Evolutionary conservation across 2,888 invertebrate species (phyloP), one percentile per base, ranked within the genome.

Genomic region (Augiades crinisus): DNA sequence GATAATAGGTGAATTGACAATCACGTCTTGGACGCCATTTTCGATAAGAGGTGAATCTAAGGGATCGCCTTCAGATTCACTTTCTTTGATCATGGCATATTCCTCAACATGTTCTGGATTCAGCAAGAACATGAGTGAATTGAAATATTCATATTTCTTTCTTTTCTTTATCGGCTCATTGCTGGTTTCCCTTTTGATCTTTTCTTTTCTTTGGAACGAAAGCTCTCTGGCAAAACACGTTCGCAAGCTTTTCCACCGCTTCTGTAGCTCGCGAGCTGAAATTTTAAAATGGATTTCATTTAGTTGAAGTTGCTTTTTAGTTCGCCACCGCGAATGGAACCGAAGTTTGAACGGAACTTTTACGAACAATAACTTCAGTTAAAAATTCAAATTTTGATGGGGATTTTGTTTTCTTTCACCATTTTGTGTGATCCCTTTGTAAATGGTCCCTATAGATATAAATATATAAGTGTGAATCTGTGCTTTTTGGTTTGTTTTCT

Each of bases 171-270:
- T 56, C 0, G 61, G 56, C 16, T 64, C 59, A 5, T 60, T 59
- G 1, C 55, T 60, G 5, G 6, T 30, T 27, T 67, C 65, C n/a
- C 53, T 57, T 19, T 64, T 62, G n/a, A 51, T 6, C 5, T 55
- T 54, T 30, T 79, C 76, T 57, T 67, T 75, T 50, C 64, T 74
- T 45, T 78, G 76, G 2, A 67, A 24, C 0, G 59, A 47, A 0
- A 79, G 51, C 61, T 83, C 77, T 59, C 81, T 65, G 2, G 73
- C 65, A 68, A 80, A 82, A 52, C 76, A 81, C 1, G 78, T 78
- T 37, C 79, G 65, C 3, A 78, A 70, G 43, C 73, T 80, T 51
- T 78, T 81, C 79, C 77, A 81, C 4, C 78, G 73, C 53, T 66
- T 74, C 51, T 77, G 73, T 0, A 81, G 55, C 53, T 78, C 75